Percentiles rank a stretch among this genome's conserved stretches.
These are phyloP conservation scores for Phymanthus crucifer DNA, from an alignment of 92 coral and sea anemone species.

Conservation along the genomic window DNA sequence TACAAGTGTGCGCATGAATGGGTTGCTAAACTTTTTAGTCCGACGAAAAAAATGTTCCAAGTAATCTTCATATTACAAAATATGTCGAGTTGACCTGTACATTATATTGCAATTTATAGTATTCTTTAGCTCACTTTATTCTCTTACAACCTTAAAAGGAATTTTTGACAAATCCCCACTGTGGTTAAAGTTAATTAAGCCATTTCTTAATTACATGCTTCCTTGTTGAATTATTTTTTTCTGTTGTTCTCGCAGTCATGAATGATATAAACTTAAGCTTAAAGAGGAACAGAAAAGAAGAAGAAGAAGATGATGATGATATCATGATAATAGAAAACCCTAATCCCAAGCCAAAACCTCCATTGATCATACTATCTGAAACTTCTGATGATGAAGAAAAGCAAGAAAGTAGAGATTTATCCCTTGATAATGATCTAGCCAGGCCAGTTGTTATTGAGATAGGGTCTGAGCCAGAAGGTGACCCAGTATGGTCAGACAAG, in stretches of 20 bases:
- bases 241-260: constrained; percentile 4
- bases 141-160: no score
- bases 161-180: no score
- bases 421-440: neutral
- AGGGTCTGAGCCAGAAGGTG: neutral
- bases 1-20: no score
- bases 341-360: constrained; percentile 11
- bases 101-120: no score
- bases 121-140: no score
- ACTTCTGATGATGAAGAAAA: constrained; percentile 24
- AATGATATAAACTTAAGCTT: no score
- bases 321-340: constrained; percentile 21
- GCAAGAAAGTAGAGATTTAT: neutral
- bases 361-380: constrained; percentile 20
- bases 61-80: no score
- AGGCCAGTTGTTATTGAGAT: neutral
- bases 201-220: no score
- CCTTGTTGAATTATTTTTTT: neutral
- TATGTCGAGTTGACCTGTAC: no score
- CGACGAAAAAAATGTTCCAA: no score
- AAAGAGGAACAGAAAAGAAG: neutral
- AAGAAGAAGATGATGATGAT: neutral
- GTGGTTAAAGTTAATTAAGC: no score
- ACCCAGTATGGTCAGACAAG: neutral
- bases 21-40: no score